Evolutionary conservation across 2,888 invertebrate genomes (phyloP).

Genomic region (Hydrotaea diabolus): DNA sequence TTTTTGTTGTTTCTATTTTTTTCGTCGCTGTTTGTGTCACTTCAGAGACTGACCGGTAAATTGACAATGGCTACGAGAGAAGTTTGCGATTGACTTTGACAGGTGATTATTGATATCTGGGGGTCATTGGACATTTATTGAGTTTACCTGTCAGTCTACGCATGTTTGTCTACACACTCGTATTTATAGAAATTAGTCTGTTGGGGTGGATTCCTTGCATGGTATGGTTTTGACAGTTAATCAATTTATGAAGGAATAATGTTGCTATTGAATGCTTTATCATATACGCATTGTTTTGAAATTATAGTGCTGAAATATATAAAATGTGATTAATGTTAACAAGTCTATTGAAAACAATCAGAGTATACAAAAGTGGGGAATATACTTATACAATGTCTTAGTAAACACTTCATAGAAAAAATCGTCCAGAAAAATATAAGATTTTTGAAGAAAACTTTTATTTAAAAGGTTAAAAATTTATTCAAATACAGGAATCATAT

Average conservation of each 20-base stretch:
- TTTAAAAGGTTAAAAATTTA: too few relatives aligned
- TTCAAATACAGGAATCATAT: too few relatives aligned
- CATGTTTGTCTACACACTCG: neutral
- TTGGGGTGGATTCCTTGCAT: neutral
- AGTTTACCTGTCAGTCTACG: neutral
- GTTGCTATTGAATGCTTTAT: neutral
- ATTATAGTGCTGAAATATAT: neutral
- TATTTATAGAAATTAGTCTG: neutral
- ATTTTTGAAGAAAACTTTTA: too few relatives aligned
- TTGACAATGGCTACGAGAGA: conserved; percentile 42
- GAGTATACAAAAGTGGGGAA: too few relatives aligned
- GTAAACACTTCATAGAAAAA: too few relatives aligned
- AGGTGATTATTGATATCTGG: conserved; percentile 72
- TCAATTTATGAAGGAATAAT: neutral
- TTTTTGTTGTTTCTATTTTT: conserved; percentile 22
- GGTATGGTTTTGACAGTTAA: conserved; percentile 25
- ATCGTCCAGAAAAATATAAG: too few relatives aligned
- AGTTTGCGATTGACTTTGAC: conserved; percentile 59
- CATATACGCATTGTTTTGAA: neutral
- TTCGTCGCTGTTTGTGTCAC: conserved; percentile 49
- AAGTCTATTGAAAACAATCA: neutral
- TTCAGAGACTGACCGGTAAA: conserved; percentile 55
- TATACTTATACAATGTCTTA: too few relatives aligned
- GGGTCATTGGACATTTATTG: conserved; percentile 64
- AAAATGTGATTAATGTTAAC: neutral